Percentiles rank a stretch among this genome's conserved stretches.
Conservation (phyloP, 2,797 vertebrate species). For the Myoxocephalus aenaeus region DNA sequence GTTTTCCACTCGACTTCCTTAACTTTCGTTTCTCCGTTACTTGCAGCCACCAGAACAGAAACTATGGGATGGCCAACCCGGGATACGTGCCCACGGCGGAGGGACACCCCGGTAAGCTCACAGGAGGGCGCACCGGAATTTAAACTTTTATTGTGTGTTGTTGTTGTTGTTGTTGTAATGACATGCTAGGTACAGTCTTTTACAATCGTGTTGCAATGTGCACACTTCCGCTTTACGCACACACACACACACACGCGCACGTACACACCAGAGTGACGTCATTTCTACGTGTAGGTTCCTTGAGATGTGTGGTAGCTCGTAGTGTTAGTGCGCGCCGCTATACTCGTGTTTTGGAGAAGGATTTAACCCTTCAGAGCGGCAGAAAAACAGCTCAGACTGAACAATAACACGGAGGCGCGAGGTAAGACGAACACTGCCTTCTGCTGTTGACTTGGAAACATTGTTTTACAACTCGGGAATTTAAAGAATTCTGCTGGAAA, state of each 20-base stretch:
- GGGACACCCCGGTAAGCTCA: conserved; percentile 58
- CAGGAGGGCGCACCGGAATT: too few relatives aligned
- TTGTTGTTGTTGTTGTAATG: background rate
- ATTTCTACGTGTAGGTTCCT: background rate
- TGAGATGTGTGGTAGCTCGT: background rate
- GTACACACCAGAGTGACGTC: conserved; percentile 33
- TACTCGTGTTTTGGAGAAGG: background rate
- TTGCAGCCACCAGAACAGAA: conserved; percentile 48
- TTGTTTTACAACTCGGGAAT: background rate
- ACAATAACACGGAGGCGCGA: conserved; percentile 27
- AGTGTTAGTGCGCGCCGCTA: rapidly evolving
- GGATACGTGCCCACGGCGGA: conserved; percentile 54
- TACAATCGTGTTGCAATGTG: too few relatives aligned
- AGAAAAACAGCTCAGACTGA: background rate
- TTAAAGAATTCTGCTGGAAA: background rate
- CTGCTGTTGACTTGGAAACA: background rate
- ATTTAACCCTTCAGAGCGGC: background rate
- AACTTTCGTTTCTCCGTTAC: conserved; percentile 58
- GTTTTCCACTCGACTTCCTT: rapidly evolving
- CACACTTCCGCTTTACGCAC: background rate
- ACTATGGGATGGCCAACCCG: conserved; percentile 68
- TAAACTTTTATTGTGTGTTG: background rate
- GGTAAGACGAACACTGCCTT: conserved; percentile 39
- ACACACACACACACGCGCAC: background rate
- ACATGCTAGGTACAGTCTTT: background rate